A percentile compares a stretch with the other conserved stretches of the same genome.
Evolutionary conservation across 2,797 vertebrate genomes (phyloP).

Genomic region (Anguilla obscura): DNA sequence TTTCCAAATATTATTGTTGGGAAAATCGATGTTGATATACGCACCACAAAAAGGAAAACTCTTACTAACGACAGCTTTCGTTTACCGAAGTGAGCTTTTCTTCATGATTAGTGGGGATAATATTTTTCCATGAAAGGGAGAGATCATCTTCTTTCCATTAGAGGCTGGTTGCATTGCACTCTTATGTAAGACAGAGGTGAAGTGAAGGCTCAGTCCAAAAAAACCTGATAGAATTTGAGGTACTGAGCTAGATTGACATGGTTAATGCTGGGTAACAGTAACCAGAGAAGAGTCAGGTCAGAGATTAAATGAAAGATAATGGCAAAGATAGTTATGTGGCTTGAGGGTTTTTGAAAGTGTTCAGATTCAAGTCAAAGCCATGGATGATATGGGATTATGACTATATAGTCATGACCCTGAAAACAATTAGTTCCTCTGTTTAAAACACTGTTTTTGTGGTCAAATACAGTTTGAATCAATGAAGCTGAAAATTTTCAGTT

Average conservation of each 20-base stretch:
- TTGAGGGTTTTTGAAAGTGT: not conserved
- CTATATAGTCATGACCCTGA: not conserved
- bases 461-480: not conserved
- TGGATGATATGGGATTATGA: not conserved
- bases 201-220: conserved; percentile 19
- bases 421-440: conserved; percentile 3
- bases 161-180: conserved; percentile 47
- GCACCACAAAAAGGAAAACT: conserved; percentile 34
- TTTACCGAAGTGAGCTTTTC: conserved; percentile 38
- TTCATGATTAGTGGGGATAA: conserved; percentile 40
- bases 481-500: not conserved
- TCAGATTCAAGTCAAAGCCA: not conserved
- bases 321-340: conserved; percentile 25
- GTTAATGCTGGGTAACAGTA: conserved; percentile 47
- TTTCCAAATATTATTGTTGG: conserved; percentile 49
- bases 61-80: conserved; percentile 45
- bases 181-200: conserved; percentile 46
- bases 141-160: conserved; percentile 48
- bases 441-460: not conserved
- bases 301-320: conserved; percentile 45
- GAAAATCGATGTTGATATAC: conserved; percentile 33
- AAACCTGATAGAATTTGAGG: conserved; percentile 26
- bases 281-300: conserved; percentile 47
- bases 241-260: conserved; percentile 33
- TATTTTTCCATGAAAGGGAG: conserved; percentile 48